phyloP scores from a whole-genome alignment of 2,888 invertebrate genomes.

The Chaetoderma sp. region DNA sequence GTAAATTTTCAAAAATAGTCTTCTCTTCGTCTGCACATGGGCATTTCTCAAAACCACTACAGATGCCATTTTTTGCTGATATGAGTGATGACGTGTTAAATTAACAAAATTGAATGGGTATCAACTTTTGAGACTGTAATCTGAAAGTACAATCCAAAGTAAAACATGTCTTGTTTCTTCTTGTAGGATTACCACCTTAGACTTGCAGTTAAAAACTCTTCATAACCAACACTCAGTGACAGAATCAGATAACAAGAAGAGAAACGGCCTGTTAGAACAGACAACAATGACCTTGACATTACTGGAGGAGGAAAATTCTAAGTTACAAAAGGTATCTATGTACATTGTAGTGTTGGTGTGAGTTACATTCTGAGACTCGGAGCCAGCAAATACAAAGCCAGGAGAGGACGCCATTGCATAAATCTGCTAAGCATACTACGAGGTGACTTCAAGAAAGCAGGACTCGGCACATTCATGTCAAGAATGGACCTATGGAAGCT shows the following conservation, averaged over 20 bases:
- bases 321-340: conserved; percentile 54
- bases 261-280: conserved; percentile 54
- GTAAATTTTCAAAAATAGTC: no score
- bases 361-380: neutral
- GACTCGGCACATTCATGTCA: no score
- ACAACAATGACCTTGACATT: conserved; percentile 51
- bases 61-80: neutral
- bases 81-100: neutral
- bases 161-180: no score
- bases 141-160: no score
- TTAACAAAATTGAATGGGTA: neutral
- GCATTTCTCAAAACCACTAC: no score
- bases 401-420: no score
- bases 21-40: no score
- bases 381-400: no score
- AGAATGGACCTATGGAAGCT: no score
- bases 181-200: conserved; percentile 59
- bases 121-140: no score
- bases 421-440: no score
- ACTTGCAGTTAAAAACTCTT: conserved; percentile 51
- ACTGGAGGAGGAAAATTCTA: conserved; percentile 59
- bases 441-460: no score
- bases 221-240: conserved; percentile 52
- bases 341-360: neutral
- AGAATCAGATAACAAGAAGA: conserved; percentile 52